phyloP scores from a whole-genome alignment of 2,888 invertebrate genomes.

The Coronaproctus castanopsis region DNA sequence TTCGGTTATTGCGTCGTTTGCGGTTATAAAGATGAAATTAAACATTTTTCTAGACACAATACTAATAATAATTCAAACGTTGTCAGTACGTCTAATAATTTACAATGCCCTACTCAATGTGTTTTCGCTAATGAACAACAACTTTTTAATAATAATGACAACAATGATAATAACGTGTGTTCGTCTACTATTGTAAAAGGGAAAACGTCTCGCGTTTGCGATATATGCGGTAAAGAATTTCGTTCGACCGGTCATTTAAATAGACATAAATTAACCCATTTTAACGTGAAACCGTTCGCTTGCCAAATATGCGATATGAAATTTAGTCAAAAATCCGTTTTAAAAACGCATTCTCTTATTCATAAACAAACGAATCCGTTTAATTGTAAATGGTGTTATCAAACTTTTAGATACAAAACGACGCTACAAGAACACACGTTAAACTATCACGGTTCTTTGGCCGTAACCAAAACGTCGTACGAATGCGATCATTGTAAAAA shows the following conservation, averaged over 20 bases:
- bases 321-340: slow-evolving; percentile 17
- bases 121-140: slow-evolving; percentile 18
- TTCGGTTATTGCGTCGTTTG: neutral
- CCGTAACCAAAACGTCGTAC: slow-evolving; percentile 9
- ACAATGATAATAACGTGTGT: neutral
- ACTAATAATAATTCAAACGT: neutral
- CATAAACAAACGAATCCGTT: slow-evolving; percentile 18
- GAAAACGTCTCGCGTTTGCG: slow-evolving; percentile 11
- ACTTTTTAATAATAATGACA: neutral
- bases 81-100: neutral
- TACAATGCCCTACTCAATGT: neutral
- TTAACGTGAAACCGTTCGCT: slow-evolving; percentile 19
- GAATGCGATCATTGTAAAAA: slow-evolving; percentile 20
- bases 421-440: slow-evolving; percentile 19
- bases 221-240: slow-evolving; percentile 18
- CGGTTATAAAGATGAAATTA: neutral
- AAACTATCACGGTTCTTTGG: slow-evolving; percentile 17
- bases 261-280: slow-evolving; percentile 19
- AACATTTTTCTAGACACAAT: neutral
- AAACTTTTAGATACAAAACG: slow-evolving; percentile 19
- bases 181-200: neutral
- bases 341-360: slow-evolving; percentile 14
- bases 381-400: slow-evolving; percentile 19
- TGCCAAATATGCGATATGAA: slow-evolving; percentile 19
- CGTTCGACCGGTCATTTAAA: slow-evolving; percentile 16